phyloP scores from a whole-genome alignment of 2,113 vertebrate species.

The Pluvialis apricaria region DNA sequence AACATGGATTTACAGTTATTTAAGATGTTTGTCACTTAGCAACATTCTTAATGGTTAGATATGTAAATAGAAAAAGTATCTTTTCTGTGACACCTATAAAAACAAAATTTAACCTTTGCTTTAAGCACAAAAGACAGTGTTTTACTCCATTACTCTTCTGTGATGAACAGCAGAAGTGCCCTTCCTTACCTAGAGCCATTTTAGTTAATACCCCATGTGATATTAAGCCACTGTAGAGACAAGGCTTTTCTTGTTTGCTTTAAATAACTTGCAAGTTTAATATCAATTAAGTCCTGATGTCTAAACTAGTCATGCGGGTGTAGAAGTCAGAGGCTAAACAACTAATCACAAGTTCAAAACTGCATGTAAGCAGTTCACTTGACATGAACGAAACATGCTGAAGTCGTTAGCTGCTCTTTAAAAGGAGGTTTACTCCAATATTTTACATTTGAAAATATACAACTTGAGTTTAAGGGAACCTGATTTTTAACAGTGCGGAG shows the following conservation, averaged over 20 bases:
- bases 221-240: conserved; percentile 13
- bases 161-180: conserved; percentile 13
- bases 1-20: conserved; percentile 60
- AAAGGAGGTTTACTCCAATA: background rate
- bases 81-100: conserved; percentile 12
- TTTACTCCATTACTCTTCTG: background rate
- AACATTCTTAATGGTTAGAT: conserved; percentile 45
- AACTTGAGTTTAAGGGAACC: background rate
- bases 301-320: background rate
- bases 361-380: background rate
- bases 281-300: background rate
- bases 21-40: conserved; percentile 49
- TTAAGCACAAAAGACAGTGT: background rate
- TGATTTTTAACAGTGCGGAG: background rate
- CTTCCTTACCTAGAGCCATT: conserved; percentile 25
- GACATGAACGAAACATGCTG: background rate
- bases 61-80: conserved; percentile 46
- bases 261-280: conserved; percentile 10
- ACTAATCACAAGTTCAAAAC: background rate
- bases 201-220: background rate
- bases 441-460: background rate
- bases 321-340: background rate
- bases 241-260: conserved; percentile 14
- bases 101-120: background rate
- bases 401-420: background rate